A percentile compares a stretch with the other conserved stretches of the same genome.
phyloP scores from a whole-genome alignment of 2,888 invertebrate genomes.

The Diplazon laetatorius region DNA sequence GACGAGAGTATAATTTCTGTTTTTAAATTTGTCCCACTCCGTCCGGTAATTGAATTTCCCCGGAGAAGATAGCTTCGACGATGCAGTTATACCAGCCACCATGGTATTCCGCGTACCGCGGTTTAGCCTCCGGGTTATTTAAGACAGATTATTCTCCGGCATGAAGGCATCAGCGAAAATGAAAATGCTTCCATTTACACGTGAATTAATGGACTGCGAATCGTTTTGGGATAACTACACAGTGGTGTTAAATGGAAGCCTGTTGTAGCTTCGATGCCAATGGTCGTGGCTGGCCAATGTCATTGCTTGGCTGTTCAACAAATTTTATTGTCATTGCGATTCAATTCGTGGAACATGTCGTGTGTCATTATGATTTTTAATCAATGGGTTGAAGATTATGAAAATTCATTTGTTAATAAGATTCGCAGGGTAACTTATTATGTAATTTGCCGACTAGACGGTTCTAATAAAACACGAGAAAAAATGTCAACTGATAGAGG shows the following conservation, averaged over 20 bases:
- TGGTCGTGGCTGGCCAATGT: not conserved
- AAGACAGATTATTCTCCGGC: slow-evolving; percentile 80
- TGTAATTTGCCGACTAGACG: too few relatives aligned
- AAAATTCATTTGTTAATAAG: too few relatives aligned
- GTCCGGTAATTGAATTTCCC: slow-evolving; percentile 79
- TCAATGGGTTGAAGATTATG: too few relatives aligned
- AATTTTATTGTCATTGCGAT: not conserved
- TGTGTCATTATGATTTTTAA: too few relatives aligned
- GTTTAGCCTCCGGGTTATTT: slow-evolving; percentile 79
- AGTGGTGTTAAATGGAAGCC: slow-evolving; percentile 42
- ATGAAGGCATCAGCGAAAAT: slow-evolving; percentile 78
- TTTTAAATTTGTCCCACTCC: slow-evolving; percentile 78
- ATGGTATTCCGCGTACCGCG: slow-evolving; percentile 61
- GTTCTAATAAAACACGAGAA: too few relatives aligned
- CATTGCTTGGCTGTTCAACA: not conserved
- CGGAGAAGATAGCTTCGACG: slow-evolving; percentile 78
- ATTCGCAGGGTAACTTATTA: too few relatives aligned
- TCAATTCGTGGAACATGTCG: too few relatives aligned
- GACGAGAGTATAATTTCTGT: slow-evolving; percentile 77
- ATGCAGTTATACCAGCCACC: slow-evolving; percentile 70
- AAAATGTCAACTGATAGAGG: too few relatives aligned
- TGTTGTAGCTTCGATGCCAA: slow-evolving; percentile 33
- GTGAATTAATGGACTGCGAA: slow-evolving; percentile 77
- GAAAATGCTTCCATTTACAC: slow-evolving; percentile 80
- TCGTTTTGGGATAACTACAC: slow-evolving; percentile 69